Conservation (phyloP, 2,797 vertebrate species). For the Forpus xanthops region DNA sequence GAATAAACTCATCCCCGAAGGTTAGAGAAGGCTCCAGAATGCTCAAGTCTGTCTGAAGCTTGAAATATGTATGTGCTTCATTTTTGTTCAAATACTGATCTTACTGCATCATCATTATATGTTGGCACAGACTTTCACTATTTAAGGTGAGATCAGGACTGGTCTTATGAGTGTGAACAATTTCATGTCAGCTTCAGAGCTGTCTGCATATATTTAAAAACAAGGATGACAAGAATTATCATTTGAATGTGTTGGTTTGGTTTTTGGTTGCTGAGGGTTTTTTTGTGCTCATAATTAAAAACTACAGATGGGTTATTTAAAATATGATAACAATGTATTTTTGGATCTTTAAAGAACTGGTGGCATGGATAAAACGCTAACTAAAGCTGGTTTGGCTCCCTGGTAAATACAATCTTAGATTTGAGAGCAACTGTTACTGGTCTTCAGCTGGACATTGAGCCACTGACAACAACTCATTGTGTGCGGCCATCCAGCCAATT, state of each 20-base stretch:
- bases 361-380: not conserved
- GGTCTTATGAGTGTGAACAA: not conserved
- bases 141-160: not conserved
- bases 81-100: not conserved
- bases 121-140: not conserved
- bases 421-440: not conserved
- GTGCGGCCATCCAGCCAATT: not conserved
- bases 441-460: not conserved
- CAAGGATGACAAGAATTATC: not conserved
- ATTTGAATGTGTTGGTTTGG: not conserved
- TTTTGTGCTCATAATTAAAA: not conserved
- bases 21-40: not conserved
- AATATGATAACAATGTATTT: not conserved
- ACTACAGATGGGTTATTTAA: not conserved
- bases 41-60: not conserved
- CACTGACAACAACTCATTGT: not conserved
- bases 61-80: not conserved
- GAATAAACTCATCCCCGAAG: not conserved
- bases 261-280: not conserved
- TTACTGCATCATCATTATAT: not conserved
- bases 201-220: not conserved
- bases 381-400: not conserved
- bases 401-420: not conserved
- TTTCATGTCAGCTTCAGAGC: not conserved
- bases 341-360: not conserved